A percentile compares a stretch with the other conserved stretches of the same genome.
Conservation (phyloP, 2,113 vertebrate species). For the Petrocephalus microphthalmus region DNA sequence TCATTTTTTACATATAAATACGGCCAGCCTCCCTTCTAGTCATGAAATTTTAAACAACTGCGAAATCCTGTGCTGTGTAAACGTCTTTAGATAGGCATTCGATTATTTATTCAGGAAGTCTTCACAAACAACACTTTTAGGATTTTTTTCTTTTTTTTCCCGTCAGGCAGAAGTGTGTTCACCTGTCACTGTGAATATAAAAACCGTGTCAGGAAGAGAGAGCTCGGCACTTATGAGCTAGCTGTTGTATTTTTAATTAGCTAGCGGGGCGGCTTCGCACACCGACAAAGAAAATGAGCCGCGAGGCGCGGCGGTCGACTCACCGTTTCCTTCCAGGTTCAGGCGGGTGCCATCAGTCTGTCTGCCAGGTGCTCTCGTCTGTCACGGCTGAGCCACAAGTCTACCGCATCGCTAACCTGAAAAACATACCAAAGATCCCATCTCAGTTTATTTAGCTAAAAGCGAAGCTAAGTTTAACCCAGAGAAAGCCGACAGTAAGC, state of each 20-base stretch:
- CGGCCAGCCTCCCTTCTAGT: neutral
- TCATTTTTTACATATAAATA: conserved; percentile 3
- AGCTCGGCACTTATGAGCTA: neutral
- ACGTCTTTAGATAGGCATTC: neutral
- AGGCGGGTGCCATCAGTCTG: conserved; percentile 55
- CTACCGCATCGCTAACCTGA: conserved; percentile 50
- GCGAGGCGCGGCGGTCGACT: conserved; percentile 26
- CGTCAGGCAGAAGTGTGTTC: conserved; percentile 6
- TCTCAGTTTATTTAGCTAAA: neutral
- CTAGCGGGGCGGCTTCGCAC: neutral
- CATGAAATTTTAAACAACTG: conserved; percentile 19
- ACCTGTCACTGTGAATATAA: neutral
- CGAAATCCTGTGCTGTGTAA: neutral
- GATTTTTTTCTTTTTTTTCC: neutral
- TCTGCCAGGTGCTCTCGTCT: conserved; percentile 35
- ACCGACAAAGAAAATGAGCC: neutral
- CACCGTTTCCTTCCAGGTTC: conserved; percentile 51
- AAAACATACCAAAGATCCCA: conserved; percentile 28
- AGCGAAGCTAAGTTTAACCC: neutral
- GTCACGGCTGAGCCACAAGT: conserved; percentile 40
- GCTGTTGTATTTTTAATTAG: neutral
- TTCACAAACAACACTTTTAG: conserved; percentile 7
- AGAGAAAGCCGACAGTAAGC: neutral
- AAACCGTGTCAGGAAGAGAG: neutral
- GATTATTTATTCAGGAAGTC: conserved; percentile 18